Base-by-base conservation (phyloP, 2,888 invertebrate species). In the Melanotus villosus region DNA sequence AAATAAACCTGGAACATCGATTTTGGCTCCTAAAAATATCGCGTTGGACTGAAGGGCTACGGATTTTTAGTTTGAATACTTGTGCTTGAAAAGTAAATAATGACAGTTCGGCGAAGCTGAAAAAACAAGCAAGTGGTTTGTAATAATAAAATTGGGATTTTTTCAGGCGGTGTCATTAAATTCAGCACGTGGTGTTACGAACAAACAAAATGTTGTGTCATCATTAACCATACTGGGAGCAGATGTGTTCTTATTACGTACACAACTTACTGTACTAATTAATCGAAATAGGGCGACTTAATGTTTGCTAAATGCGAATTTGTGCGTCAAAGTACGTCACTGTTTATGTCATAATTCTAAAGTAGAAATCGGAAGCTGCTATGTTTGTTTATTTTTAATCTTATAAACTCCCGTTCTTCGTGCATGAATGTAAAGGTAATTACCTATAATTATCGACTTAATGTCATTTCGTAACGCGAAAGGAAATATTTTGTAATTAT, bases 121-220 rank as follows among this genome's bases (percentile, higher is more conserved):
- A 5, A 23, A 21, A 7, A 12, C 12, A 23, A 23, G 19, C 47
- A 47, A 47, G 47, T 26, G 47, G 47, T 45, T 45, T 1, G 16
- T 9, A 45, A 21, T 19, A 18, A 19, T 9, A 23, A n/a, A 12
- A 21, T 12, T 4, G 5, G 10, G 1, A 12, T 26, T 47, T 47
- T 47, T 26, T 45, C 7, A 18, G 41, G 6, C 14, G 16, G 6
- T 47, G 12, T 23, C 9, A 47, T 47, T 47, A 47, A 47, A 47
- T 23, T 26, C 23, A 47, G 47, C 47, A 12, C 47, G 47, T 47
- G 47, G 47, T 47, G 47, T 47, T 12, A 47, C 21, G 10, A 47
- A 47, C 23, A 23, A 47, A 23, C 23, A 47, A 12, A 47, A 19
- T 19, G 43, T 43, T 47, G 47, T 18, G 23, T 23, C 47, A 47